Percentiles rank a stretch among this genome's conserved stretches.
Evolutionary conservation across 2,113 vertebrate species (phyloP).

Genomic region (Sakesphorus luctuosus): DNA sequence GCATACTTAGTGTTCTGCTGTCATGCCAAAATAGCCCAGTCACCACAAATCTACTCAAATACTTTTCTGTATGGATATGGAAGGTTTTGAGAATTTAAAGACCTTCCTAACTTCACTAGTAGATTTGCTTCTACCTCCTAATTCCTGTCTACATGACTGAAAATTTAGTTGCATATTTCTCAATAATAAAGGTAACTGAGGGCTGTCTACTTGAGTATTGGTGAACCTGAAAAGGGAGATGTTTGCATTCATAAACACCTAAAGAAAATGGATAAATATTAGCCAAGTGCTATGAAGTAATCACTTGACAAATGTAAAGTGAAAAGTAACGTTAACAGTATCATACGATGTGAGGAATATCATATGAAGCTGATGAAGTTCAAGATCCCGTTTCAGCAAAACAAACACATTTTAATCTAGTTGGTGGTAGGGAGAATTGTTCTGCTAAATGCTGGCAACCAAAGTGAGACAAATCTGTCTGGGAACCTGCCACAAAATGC

Average conservation of each 20-base stretch:
- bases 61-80: background rate
- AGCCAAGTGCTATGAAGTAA: background rate
- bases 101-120: background rate
- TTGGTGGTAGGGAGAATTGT: background rate
- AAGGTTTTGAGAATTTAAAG: background rate
- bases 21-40: background rate
- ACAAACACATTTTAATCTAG: background rate
- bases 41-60: background rate
- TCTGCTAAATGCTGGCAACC: constrained; percentile 26
- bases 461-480: constrained; percentile 38
- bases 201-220: background rate
- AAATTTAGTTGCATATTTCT: background rate
- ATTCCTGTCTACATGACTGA: background rate
- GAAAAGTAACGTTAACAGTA: background rate
- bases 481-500: constrained; percentile 38
- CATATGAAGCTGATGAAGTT: background rate
- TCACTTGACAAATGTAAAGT: background rate
- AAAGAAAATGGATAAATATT: constrained; percentile 20
- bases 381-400: constrained; percentile 25
- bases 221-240: background rate
- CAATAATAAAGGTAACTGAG: background rate
- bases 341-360: background rate
- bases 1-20: background rate
- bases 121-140: background rate
- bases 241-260: background rate